Percentiles rank a stretch among this genome's conserved stretches.
Conservation (phyloP, 2,797 vertebrate species). For the Falco rusticolus region DNA sequence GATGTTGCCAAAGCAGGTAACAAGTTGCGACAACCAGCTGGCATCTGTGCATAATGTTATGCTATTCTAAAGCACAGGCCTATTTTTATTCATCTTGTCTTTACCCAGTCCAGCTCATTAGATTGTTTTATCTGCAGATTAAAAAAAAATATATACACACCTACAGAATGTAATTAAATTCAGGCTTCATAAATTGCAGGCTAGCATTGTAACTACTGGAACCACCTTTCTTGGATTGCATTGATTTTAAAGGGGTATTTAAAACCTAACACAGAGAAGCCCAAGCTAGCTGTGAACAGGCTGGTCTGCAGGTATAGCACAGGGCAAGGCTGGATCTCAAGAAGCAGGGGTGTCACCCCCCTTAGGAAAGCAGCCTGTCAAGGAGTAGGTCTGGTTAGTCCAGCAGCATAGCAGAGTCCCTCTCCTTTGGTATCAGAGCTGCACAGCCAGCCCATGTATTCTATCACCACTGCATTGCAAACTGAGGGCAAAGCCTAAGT, state of each 20-base stretch:
- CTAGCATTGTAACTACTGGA: background rate
- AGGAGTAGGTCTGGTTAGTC: background rate
- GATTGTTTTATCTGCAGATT: background rate
- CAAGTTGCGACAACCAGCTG: background rate
- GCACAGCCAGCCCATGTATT: background rate
- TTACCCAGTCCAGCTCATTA: background rate
- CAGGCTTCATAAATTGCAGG: background rate
- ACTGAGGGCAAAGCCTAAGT: background rate
- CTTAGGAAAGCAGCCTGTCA: background rate
- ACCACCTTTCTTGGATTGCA: too few species aligned
- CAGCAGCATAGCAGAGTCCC: background rate
- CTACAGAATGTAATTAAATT: background rate
- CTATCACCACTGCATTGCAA: rapidly evolving
- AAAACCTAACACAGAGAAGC: background rate
- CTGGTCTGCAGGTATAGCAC: background rate
- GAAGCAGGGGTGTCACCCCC: background rate
- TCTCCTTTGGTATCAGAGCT: too few species aligned
- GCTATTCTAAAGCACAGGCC: background rate
- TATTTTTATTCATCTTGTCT: background rate
- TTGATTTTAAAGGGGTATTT: background rate
- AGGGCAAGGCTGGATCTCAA: background rate
- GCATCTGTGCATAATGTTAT: background rate
- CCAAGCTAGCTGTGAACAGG: background rate
- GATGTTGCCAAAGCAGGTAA: background rate
- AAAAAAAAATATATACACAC: background rate